A percentile compares a stretch with the other conserved stretches of the same genome.
phyloP scores from a whole-genome alignment of 2,113 vertebrate genomes.

The Semnopithecus entellus region DNA sequence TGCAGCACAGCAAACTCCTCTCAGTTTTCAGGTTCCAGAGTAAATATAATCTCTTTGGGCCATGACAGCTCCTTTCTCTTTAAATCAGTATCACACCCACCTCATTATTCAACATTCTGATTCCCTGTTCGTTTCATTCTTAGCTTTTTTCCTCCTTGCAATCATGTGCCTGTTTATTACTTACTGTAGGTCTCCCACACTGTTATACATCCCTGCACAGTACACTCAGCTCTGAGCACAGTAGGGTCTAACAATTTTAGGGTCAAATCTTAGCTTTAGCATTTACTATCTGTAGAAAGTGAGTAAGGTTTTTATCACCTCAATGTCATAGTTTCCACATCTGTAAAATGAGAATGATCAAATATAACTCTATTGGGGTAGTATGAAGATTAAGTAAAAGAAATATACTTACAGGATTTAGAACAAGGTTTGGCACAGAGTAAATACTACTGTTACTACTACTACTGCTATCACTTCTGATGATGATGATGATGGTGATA shows the following conservation, averaged over 20 bases:
- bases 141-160: background rate
- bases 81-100: background rate
- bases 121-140: background rate
- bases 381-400: background rate
- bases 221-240: background rate
- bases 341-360: background rate
- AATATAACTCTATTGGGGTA: background rate
- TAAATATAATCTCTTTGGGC: background rate
- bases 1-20: background rate
- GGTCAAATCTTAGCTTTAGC: background rate
- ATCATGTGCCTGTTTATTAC: background rate
- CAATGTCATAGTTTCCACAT: background rate
- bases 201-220: fast-evolving
- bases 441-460: background rate
- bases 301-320: background rate
- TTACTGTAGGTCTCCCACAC: background rate
- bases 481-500: background rate
- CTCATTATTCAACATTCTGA: background rate
- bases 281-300: background rate
- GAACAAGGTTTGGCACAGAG: background rate
- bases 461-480: too few relatives aligned
- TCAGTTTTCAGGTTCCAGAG: background rate
- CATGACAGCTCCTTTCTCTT: background rate
- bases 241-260: background rate
- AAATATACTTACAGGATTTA: background rate